phyloP scores from a whole-genome alignment of 2,113 vertebrate species.

The Noturus placidus region DNA sequence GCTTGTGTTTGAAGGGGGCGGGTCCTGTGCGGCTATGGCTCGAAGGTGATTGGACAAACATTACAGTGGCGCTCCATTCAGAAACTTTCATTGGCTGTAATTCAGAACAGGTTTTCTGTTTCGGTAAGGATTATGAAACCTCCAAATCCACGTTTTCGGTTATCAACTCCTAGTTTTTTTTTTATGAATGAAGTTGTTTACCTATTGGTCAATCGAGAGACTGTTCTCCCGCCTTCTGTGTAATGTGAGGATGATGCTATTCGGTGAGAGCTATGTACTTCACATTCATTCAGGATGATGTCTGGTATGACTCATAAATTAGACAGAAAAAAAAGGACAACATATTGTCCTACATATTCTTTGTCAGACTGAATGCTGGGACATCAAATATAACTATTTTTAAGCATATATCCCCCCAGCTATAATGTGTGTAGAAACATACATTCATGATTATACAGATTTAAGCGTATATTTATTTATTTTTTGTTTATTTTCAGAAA shows the following conservation, averaged over 20 bases:
- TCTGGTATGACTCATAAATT: constrained; percentile 61
- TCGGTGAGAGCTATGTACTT: constrained; percentile 57
- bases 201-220: constrained; percentile 62
- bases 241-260: constrained; percentile 39
- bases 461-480: neutral
- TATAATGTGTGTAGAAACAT: neutral
- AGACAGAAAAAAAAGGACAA: neutral
- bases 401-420: neutral
- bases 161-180: constrained; percentile 69
- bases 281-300: constrained; percentile 54
- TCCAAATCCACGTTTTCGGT: constrained; percentile 65
- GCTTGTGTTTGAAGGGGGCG: constrained; percentile 62
- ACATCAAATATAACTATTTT: neutral
- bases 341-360: neutral
- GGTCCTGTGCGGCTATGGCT: constrained; percentile 50
- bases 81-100: constrained; percentile 61
- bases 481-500: neutral
- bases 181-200: constrained; percentile 76
- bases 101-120: constrained; percentile 69
- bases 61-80: constrained; percentile 5
- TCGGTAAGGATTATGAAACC: constrained; percentile 75
- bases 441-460: neutral
- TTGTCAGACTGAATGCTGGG: neutral
- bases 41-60: constrained; percentile 26
- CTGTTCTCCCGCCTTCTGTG: constrained; percentile 59